Percentiles rank a stretch among this genome's conserved stretches.
Evolutionary conservation across 2,797 vertebrate genomes (phyloP).

Genomic region (Tenualosa thibaudeaui): DNA sequence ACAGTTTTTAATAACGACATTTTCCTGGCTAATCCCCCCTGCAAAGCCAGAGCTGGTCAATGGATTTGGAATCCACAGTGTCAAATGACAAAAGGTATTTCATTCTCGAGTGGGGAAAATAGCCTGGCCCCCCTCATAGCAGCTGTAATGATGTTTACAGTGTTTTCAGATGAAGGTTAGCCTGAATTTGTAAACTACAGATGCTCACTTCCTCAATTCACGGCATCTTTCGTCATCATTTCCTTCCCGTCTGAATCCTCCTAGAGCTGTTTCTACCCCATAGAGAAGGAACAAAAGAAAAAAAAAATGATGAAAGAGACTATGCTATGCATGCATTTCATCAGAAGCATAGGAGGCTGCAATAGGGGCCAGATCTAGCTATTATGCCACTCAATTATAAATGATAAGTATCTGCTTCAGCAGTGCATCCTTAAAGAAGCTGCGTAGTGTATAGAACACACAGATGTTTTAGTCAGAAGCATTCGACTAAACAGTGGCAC

Average conservation of each 20-base stretch:
- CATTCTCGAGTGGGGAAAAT: slow-evolving; percentile 15
- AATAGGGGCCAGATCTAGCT: background rate
- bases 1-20: slow-evolving; percentile 25
- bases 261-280: background rate
- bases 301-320: slow-evolving; percentile 8
- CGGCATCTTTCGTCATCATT: background rate
- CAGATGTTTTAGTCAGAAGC: background rate
- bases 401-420: background rate
- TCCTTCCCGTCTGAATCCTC: background rate
- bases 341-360: background rate
- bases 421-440: background rate
- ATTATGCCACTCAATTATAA: slow-evolving; percentile 28
- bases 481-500: background rate
- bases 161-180: background rate
- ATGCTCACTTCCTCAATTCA: background rate
- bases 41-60: slow-evolving; percentile 7
- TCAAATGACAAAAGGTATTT: slow-evolving; percentile 23
- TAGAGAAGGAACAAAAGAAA: background rate
- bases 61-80: slow-evolving; percentile 8
- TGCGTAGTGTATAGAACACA: background rate
- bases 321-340: background rate
- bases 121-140: background rate
- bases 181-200: background rate
- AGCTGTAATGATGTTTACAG: slow-evolving; percentile 9
- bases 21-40: background rate